These are phyloP conservation scores for Heteronetta atricapilla DNA, from an alignment of 2,113 vertebrate species.

Conservation along the genomic window DNA sequence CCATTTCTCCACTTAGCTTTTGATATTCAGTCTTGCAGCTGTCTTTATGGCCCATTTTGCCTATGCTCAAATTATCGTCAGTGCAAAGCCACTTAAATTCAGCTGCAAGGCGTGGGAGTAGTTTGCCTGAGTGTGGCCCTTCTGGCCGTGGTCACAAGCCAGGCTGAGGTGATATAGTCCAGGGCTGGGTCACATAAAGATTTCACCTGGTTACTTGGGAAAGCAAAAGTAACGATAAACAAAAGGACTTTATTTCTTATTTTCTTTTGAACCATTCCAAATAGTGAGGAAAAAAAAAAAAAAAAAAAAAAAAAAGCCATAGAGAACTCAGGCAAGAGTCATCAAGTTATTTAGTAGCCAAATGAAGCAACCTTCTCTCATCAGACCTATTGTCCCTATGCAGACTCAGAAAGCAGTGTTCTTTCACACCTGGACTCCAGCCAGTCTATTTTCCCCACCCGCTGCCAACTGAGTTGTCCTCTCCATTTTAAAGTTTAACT, in stretches of 20 bases:
- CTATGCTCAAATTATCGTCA: background rate
- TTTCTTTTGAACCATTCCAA: background rate
- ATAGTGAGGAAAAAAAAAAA: background rate
- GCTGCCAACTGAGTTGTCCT: background rate
- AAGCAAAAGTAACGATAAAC: background rate
- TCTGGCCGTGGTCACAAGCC: background rate
- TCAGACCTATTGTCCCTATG: background rate
- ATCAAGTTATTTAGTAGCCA: background rate
- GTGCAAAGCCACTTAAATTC: background rate
- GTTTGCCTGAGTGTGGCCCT: background rate
- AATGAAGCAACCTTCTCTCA: background rate
- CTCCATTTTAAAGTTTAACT: background rate
- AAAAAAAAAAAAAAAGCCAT: background rate
- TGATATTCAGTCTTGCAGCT: background rate
- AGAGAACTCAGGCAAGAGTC: background rate
- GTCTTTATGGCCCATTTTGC: background rate
- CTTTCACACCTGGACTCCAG: background rate
- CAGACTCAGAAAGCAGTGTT: background rate
- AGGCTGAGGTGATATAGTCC: background rate
- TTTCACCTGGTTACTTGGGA: background rate
- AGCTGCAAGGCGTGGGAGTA: background rate
- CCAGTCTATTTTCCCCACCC: background rate
- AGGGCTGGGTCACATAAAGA: background rate
- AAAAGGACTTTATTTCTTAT: background rate
- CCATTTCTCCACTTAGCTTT: background rate